Evolutionary conservation across 2,113 vertebrate species (phyloP).

Genomic region (Oncorhynchus masou): DNA sequence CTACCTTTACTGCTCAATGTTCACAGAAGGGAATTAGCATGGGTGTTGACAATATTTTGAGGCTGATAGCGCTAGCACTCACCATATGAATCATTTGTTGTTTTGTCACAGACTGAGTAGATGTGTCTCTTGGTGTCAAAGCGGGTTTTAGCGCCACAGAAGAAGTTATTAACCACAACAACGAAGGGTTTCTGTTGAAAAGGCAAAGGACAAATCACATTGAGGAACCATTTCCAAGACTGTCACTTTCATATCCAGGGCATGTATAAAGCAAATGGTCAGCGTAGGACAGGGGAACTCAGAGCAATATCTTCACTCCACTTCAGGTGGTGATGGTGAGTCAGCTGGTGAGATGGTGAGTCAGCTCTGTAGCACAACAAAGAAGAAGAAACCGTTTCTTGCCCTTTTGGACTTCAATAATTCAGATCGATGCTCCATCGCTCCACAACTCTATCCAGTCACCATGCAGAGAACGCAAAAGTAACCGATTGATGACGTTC

Average conservation of each 20-base stretch:
- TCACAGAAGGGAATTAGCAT: slow-evolving; percentile 18
- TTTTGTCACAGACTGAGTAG: slow-evolving; percentile 44
- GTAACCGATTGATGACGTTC: slow-evolving; percentile 24
- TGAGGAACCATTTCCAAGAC: slow-evolving; percentile 34
- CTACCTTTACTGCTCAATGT: neutral
- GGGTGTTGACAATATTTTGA: slow-evolving; percentile 33
- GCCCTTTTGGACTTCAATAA: slow-evolving; percentile 1
- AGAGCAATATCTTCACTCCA: slow-evolving; percentile 33
- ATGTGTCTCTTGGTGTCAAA: slow-evolving; percentile 37
- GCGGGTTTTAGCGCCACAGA: too few relatives aligned
- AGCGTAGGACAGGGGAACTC: slow-evolving; percentile 36
- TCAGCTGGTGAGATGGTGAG: neutral
- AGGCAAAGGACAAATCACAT: neutral
- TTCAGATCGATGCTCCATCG: neutral
- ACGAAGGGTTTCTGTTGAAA: too few relatives aligned
- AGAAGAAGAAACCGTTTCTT: neutral
- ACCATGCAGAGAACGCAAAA: too few relatives aligned
- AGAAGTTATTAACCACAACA: too few relatives aligned
- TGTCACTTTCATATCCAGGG: slow-evolving; percentile 38
- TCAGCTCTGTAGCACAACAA: neutral
- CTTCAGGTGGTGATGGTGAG: too few relatives aligned
- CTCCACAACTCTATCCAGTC: too few relatives aligned
- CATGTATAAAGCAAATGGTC: slow-evolving; percentile 55
- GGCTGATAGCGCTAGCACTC: slow-evolving; percentile 54
- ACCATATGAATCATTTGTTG: slow-evolving; percentile 41